Conservation (phyloP, 2,113 vertebrate genomes). For the Ranitomeya imitator region DNA sequence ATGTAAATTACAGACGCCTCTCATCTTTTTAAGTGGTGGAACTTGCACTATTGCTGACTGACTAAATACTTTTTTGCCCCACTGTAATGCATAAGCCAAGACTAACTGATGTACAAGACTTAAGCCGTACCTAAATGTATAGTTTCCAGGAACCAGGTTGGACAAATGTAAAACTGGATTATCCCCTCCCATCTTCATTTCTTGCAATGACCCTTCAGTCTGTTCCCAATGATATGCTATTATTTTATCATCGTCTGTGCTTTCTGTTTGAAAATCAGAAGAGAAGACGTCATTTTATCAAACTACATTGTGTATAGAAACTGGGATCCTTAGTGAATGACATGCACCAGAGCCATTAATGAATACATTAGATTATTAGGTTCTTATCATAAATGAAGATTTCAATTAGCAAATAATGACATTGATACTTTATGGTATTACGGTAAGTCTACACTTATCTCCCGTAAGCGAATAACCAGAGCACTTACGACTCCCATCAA, state of each 20-base stretch:
- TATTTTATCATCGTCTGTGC: conserved; percentile 74
- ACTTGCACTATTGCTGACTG: no score
- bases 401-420: background rate
- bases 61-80: no score
- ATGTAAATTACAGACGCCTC: no score
- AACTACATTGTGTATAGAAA: background rate
- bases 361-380: background rate
- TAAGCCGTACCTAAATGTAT: conserved; percentile 77
- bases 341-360: background rate
- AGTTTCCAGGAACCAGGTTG: conserved; percentile 76
- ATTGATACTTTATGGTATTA: background rate
- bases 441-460: background rate
- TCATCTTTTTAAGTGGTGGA: no score
- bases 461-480: background rate
- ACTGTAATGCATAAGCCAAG: no score
- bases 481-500: conserved; percentile 81
- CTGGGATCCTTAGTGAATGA: background rate
- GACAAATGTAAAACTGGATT: conserved; percentile 70
- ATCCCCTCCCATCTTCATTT: conserved; percentile 69
- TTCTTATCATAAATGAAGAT: no score
- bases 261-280: conserved; percentile 69
- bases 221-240: conserved; percentile 81
- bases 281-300: background rate
- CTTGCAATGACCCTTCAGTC: conserved; percentile 72
- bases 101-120: background rate